Conservation (phyloP, 1,140 invertebrate species). For the Calycopis cecrops region DNA sequence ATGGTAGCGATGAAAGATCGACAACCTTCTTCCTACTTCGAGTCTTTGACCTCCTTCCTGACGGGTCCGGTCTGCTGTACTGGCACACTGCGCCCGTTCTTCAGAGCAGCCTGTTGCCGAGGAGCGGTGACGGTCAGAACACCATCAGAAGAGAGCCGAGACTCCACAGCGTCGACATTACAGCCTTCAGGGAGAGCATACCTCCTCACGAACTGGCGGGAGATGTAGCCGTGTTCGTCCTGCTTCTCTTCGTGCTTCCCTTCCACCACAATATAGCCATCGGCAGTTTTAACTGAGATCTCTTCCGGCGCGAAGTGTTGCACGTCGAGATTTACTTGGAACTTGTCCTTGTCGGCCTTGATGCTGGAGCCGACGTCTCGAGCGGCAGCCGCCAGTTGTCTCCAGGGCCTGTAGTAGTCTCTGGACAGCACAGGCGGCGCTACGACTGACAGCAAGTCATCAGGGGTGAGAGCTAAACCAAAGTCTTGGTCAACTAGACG, state of each 20-base stretch:
- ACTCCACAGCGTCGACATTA: constrained; percentile 79
- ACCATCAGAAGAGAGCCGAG: constrained; percentile 84
- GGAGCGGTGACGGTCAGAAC: constrained; percentile 80
- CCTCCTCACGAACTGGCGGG: constrained; percentile 82
- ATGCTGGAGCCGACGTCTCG: constrained; percentile 43
- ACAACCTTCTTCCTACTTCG: not conserved
- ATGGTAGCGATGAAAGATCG: too few species aligned
- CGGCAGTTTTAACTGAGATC: constrained; percentile 86
- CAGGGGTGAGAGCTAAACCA: too few species aligned
- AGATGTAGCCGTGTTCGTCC: constrained; percentile 84
- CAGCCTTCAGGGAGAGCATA: constrained; percentile 83
- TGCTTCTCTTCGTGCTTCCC: constrained; percentile 87
- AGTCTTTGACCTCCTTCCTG: constrained; percentile 35
- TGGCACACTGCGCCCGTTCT: constrained; percentile 49
- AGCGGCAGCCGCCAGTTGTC: not conserved
- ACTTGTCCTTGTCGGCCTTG: constrained; percentile 67
- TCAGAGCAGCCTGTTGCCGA: constrained; percentile 63
- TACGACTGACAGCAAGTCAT: too few species aligned
- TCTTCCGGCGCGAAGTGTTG: constrained; percentile 91
- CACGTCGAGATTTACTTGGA: constrained; percentile 86
- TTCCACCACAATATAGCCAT: constrained; percentile 81
- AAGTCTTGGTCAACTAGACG: too few species aligned
- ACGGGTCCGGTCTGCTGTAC: constrained; percentile 57
- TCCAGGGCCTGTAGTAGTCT: constrained; percentile 13
- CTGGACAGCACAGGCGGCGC: constrained; percentile 23